Evolutionary conservation across 1,140 invertebrate genomes (phyloP), one percentile per base, ranked within the genome.

Genomic region (Diabrotica undecimpunctata): DNA sequence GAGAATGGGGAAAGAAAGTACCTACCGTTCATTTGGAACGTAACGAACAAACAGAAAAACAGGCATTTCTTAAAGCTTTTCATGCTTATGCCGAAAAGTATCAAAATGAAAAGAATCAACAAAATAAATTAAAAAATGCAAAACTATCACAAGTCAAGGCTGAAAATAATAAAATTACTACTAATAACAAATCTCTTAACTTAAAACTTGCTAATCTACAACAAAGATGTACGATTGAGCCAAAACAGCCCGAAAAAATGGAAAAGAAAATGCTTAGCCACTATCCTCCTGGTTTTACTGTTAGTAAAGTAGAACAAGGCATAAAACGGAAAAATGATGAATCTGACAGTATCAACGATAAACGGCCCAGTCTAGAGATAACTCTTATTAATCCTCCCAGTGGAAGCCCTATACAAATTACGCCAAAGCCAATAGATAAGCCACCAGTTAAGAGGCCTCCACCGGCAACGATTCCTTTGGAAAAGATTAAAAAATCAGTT

Each of bases 341-440:
- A 12, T 57, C 60, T 46, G 61, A 69, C 3, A 51, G 35, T 11
- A 52, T 36, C 5, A 54, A 71, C 41, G 75, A 77, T 65, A 77
- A 78, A 58, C 37, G 76, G 35, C 77, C 77, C n/a, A 77, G 73
- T 66, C 66, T 79, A 12, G 77, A 79, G 68, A 79, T 78, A 10
- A 79, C 77, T 12, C 60, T 79, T 37, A 78, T 79, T 35, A 62
- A 64, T 9, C 65, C 66, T n/a, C 66, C 59, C 37, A 54, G 61
- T 11, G 46, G 5, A 14, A 54, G 57, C 9, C 52, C 63, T 8
- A 25, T 54, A 0, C 54, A 62, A 57, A 38, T 38, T 38, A 46
- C 41, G 6, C 52, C 66, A 7, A 73, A 72, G 35, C 54, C 68
- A 36, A 13, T 61, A 12, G 55, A 71, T 58, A 61, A 70, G 52